phyloP scores from a whole-genome alignment of 2,888 invertebrate species.

The Dynastes grantii region DNA sequence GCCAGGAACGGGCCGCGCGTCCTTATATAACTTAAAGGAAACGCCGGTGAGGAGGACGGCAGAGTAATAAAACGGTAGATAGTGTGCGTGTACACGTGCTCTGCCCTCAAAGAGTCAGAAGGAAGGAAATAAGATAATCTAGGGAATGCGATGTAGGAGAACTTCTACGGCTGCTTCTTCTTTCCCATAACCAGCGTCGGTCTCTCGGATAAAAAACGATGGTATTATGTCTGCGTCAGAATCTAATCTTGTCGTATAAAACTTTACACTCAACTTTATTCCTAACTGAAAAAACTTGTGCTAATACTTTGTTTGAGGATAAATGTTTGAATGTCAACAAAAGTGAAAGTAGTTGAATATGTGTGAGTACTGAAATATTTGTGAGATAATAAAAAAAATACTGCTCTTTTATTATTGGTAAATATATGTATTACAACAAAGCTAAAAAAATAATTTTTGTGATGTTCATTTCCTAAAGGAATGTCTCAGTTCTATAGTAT shows the following conservation, averaged over 20 bases:
- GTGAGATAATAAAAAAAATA: too few species aligned
- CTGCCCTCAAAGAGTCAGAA: not conserved
- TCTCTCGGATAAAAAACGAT: conserved; percentile 34
- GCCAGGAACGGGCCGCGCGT: not conserved
- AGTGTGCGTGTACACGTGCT: conserved; percentile 21
- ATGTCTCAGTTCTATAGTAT: too few species aligned
- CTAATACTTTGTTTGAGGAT: conserved; percentile 5
- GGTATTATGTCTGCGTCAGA: conserved; percentile 44
- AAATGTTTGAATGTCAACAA: not conserved
- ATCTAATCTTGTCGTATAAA: conserved; percentile 32
- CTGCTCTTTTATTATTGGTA: too few species aligned
- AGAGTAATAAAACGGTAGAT: not conserved
- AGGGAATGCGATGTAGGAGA: conserved; percentile 25
- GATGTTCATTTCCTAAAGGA: too few species aligned
- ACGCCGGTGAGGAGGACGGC: not conserved
- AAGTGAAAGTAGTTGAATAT: not conserved
- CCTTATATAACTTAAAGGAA: not conserved
- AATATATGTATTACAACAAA: too few species aligned
- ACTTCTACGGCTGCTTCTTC: conserved; percentile 5
- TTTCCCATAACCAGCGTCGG: not conserved
- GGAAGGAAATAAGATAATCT: conserved; percentile 23
- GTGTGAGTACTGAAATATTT: not conserved
- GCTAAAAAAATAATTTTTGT: too few species aligned
- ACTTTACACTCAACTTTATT: conserved; percentile 34
- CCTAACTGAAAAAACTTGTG: conserved; percentile 31